Conservation (phyloP, 2,797 vertebrate genomes). For the Peromyscus attwateri region DNA sequence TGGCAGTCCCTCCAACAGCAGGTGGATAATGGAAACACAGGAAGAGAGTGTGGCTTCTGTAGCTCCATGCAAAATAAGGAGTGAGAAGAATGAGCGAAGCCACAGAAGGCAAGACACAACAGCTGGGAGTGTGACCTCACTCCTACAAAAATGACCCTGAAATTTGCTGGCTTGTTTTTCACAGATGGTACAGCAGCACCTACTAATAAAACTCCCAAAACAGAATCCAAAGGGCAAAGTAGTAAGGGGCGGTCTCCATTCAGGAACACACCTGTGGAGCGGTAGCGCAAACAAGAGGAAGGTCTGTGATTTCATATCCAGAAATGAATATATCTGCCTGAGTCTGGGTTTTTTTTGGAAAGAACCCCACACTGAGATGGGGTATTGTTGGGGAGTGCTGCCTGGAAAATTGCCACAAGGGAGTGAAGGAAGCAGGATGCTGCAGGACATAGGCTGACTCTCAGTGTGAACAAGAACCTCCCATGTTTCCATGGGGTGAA, state of each 20-base stretch:
- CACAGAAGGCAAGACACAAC: not conserved
- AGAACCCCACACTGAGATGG: conserved; percentile 11
- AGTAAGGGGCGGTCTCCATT: not conserved
- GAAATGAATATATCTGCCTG: conserved; percentile 59
- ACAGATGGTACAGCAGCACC: conserved; percentile 24
- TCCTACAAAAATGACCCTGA: not conserved
- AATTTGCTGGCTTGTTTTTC: not conserved
- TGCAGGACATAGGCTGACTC: no score
- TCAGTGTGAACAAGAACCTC: not conserved
- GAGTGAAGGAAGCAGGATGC: not conserved
- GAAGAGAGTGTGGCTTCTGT: not conserved
- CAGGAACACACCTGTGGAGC: not conserved
- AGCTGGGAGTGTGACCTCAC: conserved; percentile 64
- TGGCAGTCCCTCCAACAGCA: conserved; percentile 54
- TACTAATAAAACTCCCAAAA: not conserved
- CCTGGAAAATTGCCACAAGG: not conserved
- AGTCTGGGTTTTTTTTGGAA: conserved; percentile 56
- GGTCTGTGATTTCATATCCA: conserved; percentile 47
- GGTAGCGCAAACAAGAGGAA: not conserved
- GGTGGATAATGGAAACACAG: conserved; percentile 45
- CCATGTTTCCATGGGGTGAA: accelerated
- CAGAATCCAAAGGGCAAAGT: not conserved
- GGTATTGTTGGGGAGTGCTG: not conserved
- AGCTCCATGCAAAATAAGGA: conserved; percentile 52
- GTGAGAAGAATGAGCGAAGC: not conserved